Conservation (phyloP, 2,113 vertebrate genomes). For the Psittacula cyanocephala region DNA sequence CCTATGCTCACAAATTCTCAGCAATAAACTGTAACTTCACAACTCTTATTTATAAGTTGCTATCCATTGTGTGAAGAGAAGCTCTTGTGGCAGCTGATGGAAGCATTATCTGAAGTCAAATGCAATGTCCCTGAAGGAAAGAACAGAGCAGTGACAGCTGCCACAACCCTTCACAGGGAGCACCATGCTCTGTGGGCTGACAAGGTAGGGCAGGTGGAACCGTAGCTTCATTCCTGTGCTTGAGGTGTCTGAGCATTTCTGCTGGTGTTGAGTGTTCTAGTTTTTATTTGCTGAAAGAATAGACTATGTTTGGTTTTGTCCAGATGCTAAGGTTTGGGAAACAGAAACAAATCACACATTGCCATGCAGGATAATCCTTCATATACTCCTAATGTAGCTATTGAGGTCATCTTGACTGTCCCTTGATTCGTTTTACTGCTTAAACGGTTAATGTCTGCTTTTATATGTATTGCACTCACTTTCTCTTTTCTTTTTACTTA, state of each 20-base stretch:
- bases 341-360: neutral
- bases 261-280: neutral
- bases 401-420: neutral
- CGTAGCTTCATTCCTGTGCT: neutral
- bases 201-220: neutral
- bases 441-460: neutral
- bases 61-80: neutral
- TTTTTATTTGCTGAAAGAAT: neutral
- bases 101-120: constrained; percentile 1
- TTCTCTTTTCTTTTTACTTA: neutral
- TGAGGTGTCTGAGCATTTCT: neutral
- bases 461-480: neutral
- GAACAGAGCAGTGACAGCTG: constrained; percentile 48
- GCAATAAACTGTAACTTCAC: neutral
- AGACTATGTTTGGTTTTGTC: neutral
- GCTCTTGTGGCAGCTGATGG: constrained; percentile 50
- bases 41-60: neutral
- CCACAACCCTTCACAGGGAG: constrained; percentile 15
- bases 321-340: neutral
- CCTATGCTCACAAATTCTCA: neutral
- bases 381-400: neutral
- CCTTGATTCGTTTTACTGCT: neutral
- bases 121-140: neutral
- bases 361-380: neutral
- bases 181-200: neutral